phyloP scores from a whole-genome alignment of 2,113 vertebrate species.

The Delphinus delphis region DNA sequence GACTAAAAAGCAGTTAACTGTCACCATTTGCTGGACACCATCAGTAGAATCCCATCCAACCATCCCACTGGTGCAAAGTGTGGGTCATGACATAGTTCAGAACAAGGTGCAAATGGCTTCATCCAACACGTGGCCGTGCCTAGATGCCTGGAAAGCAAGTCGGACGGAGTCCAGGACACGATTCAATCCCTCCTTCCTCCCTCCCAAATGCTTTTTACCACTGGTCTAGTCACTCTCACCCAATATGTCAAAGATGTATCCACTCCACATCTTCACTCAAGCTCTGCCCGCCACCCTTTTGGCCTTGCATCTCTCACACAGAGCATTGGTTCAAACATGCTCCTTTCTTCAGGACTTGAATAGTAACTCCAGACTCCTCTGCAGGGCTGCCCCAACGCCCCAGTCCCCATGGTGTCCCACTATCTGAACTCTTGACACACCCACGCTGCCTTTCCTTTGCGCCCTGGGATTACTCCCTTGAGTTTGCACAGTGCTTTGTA shows the following conservation, averaged over 20 bases:
- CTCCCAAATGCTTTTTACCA: background rate
- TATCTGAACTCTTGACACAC: background rate
- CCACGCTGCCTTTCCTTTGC: background rate
- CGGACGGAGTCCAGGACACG: background rate
- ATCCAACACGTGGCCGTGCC: background rate
- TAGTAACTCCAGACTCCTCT: background rate
- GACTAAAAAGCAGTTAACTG: background rate
- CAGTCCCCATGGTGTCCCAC: background rate
- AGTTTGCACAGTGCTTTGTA: background rate
- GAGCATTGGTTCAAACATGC: background rate
- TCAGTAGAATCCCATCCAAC: background rate
- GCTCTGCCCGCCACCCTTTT: no score
- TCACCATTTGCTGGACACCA: background rate
- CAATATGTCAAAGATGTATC: background rate
- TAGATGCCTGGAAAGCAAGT: background rate
- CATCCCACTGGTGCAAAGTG: background rate
- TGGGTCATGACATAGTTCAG: background rate
- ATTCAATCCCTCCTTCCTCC: background rate
- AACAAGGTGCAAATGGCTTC: background rate
- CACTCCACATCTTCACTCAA: background rate
- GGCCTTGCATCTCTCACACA: background rate
- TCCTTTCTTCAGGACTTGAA: background rate
- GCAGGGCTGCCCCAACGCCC: background rate
- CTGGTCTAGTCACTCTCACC: background rate
- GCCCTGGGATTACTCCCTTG: background rate